Conservation (phyloP, 2,113 vertebrate species). For the Thunnus maccoyii region DNA sequence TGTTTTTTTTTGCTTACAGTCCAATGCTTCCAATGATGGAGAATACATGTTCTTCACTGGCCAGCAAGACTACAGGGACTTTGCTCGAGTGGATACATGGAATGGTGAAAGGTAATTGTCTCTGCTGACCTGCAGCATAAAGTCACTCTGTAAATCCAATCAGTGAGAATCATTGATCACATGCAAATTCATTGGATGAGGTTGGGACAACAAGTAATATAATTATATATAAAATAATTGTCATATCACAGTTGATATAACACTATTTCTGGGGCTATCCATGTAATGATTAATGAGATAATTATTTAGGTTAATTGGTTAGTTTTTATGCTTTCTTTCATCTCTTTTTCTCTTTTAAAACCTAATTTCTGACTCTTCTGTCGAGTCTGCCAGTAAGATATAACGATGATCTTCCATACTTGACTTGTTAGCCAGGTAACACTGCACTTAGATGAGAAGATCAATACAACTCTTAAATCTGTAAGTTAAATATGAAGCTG, state of each 20-base stretch:
- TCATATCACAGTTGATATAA: neutral
- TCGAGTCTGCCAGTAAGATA: neutral
- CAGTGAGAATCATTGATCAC: neutral
- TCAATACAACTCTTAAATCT: neutral
- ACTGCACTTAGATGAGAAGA: too few relatives aligned
- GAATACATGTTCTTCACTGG: constrained; percentile 93
- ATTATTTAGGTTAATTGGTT: neutral
- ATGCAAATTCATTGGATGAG: neutral
- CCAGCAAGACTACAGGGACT: constrained; percentile 89
- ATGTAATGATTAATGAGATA: neutral
- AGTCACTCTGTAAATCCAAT: neutral
- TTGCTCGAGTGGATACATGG: constrained; percentile 92
- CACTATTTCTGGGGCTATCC: neutral
- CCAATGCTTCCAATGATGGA: constrained; percentile 92
- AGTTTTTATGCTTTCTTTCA: neutral
- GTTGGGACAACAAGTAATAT: neutral
- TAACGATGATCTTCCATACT: neutral
- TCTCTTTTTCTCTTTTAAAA: neutral
- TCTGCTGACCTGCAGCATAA: neutral
- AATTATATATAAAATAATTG: neutral
- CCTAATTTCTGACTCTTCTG: neutral
- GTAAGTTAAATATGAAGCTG: neutral
- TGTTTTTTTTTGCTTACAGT: constrained; percentile 79
- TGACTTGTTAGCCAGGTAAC: neutral
- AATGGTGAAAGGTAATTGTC: constrained; percentile 88